Percentiles rank a stretch among this genome's conserved stretches.
Evolutionary conservation across 2,888 invertebrate species (phyloP).

Genomic region (Hoplodrina ambigua): DNA sequence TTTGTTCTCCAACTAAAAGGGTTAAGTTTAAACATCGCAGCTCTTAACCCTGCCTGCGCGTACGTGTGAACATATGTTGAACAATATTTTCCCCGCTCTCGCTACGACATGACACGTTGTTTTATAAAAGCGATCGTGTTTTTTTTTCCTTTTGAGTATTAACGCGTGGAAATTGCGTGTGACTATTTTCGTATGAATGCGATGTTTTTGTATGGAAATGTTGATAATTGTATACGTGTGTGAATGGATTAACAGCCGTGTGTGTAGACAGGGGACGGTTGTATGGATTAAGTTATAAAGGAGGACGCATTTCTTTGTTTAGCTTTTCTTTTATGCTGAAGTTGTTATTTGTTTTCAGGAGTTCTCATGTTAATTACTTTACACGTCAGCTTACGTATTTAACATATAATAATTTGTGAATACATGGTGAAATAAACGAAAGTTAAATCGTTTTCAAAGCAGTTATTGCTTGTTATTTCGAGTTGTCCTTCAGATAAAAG

Average conservation of each 20-base stretch:
- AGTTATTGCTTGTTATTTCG: background rate
- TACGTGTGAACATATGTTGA: conserved; percentile 73
- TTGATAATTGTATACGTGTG: conserved; percentile 38
- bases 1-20: conserved; percentile 83
- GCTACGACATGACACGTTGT: conserved; percentile 64
- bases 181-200: conserved; percentile 51
- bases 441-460: background rate
- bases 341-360: conserved; percentile 14
- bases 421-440: background rate
- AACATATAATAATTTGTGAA: background rate
- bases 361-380: conserved; percentile 14
- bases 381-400: background rate
- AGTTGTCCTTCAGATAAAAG: background rate
- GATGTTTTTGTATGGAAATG: conserved; percentile 54
- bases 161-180: conserved; percentile 55
- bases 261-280: conserved; percentile 18
- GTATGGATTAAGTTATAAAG: conserved; percentile 48
- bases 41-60: conserved; percentile 74
- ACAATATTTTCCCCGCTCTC: conserved; percentile 70
- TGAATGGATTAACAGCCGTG: conserved; percentile 38
- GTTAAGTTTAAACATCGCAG: conserved; percentile 78
- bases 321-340: conserved; percentile 37
- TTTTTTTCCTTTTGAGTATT: conserved; percentile 59
- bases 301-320: conserved; percentile 38
- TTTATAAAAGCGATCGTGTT: conserved; percentile 60